Base-by-base conservation (phyloP, 1,140 invertebrate genomes). In the Tribolium madens region DNA sequence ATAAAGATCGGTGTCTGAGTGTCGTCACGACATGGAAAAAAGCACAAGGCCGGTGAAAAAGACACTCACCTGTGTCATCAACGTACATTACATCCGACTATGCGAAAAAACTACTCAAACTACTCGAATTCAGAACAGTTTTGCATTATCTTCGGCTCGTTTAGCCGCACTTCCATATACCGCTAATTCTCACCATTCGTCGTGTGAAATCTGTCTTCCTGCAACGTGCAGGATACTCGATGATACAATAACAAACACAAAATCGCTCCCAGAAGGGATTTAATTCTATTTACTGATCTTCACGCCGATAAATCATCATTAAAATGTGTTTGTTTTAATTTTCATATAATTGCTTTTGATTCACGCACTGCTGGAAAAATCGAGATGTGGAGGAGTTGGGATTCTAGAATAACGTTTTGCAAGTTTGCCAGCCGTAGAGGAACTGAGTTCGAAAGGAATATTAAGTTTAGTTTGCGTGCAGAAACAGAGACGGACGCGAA, bases 21-120 rank as follows among this genome's bases (percentile, higher is more conserved):
- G 53, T 15, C 53, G 18, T 7, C 17, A 26, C 21, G 57, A 18
- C 13, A 18, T 53, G 13, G 33, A 13, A 64, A 60, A 64, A 64
- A 64, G 57, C 21, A 13, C 57, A 64, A 64, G 57, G 57, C n/a
- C 57, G 21, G n/a, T 33, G 1, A 64, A 64, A n/a, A 36, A n/a
- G 18, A 71, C 17, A 18, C 70, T 72, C 46, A 72, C 70, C 70
- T 72, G 50, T 52, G 10, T 72, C 70, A 50, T 72, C 70, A 72
- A 48, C 50, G 70, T 72, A 72, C 50, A 72, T 48, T 52, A 72
- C 46, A 72, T 72, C 42, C 70, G 70, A 72, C 13, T 60, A 26
- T 64, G 14, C 31, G 9, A 12, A 64, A 64, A 64, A 64, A 64
- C 13, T 26, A 64, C 57, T 64, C 14, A 31, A 33, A 64, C 57